Conservation (phyloP, 2,113 vertebrate genomes). For the Piaya cayana region DNA sequence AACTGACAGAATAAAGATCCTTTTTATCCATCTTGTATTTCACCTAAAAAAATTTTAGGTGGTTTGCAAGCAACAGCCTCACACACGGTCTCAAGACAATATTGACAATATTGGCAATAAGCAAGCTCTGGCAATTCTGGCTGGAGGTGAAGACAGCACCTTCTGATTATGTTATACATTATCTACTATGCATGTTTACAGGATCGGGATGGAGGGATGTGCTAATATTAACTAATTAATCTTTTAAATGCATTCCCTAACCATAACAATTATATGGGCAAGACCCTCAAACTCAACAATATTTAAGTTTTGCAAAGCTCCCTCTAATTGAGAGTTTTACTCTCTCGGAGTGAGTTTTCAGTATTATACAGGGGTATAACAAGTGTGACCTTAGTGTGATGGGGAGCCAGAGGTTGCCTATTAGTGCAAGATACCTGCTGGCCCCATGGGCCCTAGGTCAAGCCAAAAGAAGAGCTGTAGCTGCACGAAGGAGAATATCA, state of each 20-base stretch:
- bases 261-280: not conserved
- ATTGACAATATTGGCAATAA: slow-evolving; percentile 9
- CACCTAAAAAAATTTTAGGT: not conserved
- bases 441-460: not conserved
- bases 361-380: no score
- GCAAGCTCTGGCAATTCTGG: not conserved
- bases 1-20: slow-evolving; percentile 39
- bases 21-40: slow-evolving; percentile 60
- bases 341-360: not conserved
- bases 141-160: not conserved
- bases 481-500: not conserved
- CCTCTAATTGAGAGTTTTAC: not conserved
- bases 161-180: not conserved
- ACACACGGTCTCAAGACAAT: not conserved
- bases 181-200: fast-evolving
- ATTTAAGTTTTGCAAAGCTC: not conserved
- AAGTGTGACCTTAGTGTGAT: fast-evolving
- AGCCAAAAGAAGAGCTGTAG: not conserved
- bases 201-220: fast-evolving
- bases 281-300: not conserved
- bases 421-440: not conserved
- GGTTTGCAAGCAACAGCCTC: not conserved
- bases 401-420: not conserved
- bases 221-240: not conserved
- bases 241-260: not conserved